Evolutionary conservation across 64 coral and sea anemone genomes (phyloP), one percentile per base, ranked within the genome.

Genomic region (Acropora tenuis): DNA sequence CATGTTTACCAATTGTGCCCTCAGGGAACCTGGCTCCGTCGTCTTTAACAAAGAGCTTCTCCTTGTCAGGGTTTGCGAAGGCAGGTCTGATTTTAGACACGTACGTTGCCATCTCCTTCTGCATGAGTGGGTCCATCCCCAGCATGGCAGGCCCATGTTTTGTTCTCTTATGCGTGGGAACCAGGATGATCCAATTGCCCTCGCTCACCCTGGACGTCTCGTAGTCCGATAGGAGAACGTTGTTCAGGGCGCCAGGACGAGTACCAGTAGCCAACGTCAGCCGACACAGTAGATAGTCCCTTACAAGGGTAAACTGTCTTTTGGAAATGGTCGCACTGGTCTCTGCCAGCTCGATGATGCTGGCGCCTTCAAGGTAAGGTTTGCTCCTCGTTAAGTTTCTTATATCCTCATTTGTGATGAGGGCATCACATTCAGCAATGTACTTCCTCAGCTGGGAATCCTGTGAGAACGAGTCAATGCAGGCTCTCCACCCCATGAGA

Each of bases 131-230:
- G 30, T 30, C 30, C 30, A 30, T 30, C 79, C 2, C 52, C 52
- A 9, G 52, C 2, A 77, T 68, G 5, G 88, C 88, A n/a, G 76
- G 88, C 2, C 88, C 88, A 4, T 79, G 49, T 17, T 71, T 90
- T 1, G 88, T 65, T 0, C 88, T 2, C 45, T 80, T 80, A 50
- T 80, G 76, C n/a, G 69, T 78, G 0, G 88, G 20, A 0, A 89
- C 63, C 42, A 79, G 43, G 15, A 89, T 89, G 13, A 53, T 50
- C n/a, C 30, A 52, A 66, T 87, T 87, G 1, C 84, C 63, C 1
- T 74, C 84, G 0, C 43, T 20, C 17, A 9, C 17, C 16, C 55
- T 0, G 4, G 69, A 68, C 5, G 7, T 52, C 0, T 50, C 0
- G 48, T 75, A 75, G 16, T 87, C 19, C 7, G 41, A 0, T 0